phyloP scores from a whole-genome alignment of 1,140 invertebrate genomes.

The Gonatopus flavifemur region DNA sequence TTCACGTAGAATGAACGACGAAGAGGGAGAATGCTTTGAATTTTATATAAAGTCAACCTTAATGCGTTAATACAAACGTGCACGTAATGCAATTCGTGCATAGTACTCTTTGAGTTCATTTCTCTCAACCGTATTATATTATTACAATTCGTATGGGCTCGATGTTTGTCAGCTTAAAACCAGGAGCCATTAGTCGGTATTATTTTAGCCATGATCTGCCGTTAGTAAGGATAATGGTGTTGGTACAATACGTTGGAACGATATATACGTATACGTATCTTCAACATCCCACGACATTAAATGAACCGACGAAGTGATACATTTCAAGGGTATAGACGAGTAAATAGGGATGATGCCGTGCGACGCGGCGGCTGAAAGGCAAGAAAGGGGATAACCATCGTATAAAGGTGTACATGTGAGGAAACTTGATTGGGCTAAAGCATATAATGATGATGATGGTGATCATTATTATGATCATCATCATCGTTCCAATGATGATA shows the following conservation, averaged over 20 bases:
- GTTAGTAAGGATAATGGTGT: conserved; percentile 35
- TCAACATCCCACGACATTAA: conserved; percentile 39
- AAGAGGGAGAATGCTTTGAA: no score
- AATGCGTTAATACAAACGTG: no score
- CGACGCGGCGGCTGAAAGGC: conserved; percentile 2
- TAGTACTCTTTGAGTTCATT: no score
- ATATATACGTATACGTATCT: no score
- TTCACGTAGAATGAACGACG: no score
- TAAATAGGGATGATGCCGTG: conserved; percentile 39
- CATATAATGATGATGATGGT: no score
- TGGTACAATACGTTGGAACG: no score
- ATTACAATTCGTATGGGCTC: conserved; percentile 30
- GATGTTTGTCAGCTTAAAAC: conserved; percentile 35
- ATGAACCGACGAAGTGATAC: conserved; percentile 44
- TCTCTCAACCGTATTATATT: conserved; percentile 37
- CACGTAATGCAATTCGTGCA: no score
- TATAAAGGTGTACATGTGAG: no score
- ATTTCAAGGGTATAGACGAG: conserved; percentile 30
- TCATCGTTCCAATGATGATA: no score
- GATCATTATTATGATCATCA: no score
- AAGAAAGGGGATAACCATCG: conserved; percentile 3
- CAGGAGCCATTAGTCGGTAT: conserved; percentile 45
- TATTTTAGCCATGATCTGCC: conserved; percentile 44
- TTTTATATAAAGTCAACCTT: no score
- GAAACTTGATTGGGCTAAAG: neutral